Conservation (phyloP, 2,888 invertebrate species). For the Cephus spinipes region DNA sequence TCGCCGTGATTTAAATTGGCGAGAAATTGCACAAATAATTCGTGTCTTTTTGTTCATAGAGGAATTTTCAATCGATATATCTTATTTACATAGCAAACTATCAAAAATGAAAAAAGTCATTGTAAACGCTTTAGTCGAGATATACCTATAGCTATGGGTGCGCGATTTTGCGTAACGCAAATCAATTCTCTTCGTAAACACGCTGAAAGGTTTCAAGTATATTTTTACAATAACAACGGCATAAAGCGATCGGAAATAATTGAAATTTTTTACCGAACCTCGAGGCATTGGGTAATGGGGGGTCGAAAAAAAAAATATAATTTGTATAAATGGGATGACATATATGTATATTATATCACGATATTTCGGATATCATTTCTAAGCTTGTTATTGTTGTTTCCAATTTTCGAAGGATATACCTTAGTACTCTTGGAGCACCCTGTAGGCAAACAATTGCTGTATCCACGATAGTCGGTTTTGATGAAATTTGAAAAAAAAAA, state of each 20-base stretch:
- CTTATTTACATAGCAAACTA: conserved; percentile 52
- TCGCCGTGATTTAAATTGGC: neutral
- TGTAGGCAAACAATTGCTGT: neutral
- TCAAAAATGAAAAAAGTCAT: conserved; percentile 51
- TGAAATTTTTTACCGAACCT: neutral
- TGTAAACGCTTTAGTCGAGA: conserved; percentile 18
- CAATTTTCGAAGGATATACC: neutral
- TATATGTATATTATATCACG: neutral
- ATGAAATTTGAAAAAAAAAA: neutral
- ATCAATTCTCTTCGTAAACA: neutral
- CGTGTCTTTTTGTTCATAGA: conserved; percentile 12
- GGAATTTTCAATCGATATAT: conserved; percentile 31
- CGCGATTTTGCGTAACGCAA: neutral
- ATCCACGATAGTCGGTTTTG: neutral
- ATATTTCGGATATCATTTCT: neutral
- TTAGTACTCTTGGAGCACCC: neutral
- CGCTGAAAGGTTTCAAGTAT: neutral
- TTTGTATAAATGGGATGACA: neutral
- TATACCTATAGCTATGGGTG: neutral
- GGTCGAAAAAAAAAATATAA: neutral
- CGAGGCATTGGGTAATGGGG: neutral
- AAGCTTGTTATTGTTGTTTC: neutral
- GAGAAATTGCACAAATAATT: conserved; percentile 10
- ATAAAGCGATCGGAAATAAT: neutral
- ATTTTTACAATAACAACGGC: neutral